Conservation (phyloP, 2,888 invertebrate species). For the Hermodice carunculata region DNA sequence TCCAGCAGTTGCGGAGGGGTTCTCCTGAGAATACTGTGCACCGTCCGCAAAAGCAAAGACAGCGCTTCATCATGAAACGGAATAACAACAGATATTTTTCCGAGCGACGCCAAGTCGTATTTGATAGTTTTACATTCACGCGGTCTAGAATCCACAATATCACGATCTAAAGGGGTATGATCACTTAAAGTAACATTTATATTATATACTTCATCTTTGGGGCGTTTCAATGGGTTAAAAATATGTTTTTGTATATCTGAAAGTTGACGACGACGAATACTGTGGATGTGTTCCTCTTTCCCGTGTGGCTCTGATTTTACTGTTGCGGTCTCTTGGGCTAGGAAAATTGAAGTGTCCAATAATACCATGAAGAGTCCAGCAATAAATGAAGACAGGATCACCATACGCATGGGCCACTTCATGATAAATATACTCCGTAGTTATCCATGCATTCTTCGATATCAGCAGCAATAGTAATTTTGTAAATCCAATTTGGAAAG, state of each 20-base stretch:
- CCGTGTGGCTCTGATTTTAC: too few relatives aligned
- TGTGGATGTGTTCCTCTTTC: too few relatives aligned
- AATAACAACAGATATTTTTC: constrained; percentile 42
- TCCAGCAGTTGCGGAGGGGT: constrained; percentile 43
- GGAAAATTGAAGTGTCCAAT: too few relatives aligned
- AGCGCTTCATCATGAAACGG: constrained; percentile 55
- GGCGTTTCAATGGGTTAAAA: constrained; percentile 34
- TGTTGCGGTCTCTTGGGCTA: too few relatives aligned
- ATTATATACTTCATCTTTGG: constrained; percentile 43
- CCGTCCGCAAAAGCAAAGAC: constrained; percentile 61
- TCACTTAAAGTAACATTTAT: constrained; percentile 46
- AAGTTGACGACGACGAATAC: constrained; percentile 8
- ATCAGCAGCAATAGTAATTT: too few relatives aligned
- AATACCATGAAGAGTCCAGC: too few relatives aligned
- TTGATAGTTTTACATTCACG: constrained; percentile 18
- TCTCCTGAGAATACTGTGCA: constrained; percentile 44
- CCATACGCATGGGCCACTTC: too few relatives aligned
- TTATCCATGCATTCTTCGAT: too few relatives aligned
- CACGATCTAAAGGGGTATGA: constrained; percentile 38
- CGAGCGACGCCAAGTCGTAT: constrained; percentile 31
- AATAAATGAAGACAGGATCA: too few relatives aligned
- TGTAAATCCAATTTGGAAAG: too few relatives aligned
- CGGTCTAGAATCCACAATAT: constrained; percentile 37
- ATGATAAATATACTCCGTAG: too few relatives aligned
- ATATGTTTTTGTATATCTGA: constrained; percentile 26